Percentiles rank a stretch among this genome's conserved stretches.
These are phyloP conservation scores for Acanthochromis polyacanthus DNA, from an alignment of 2,113 vertebrate species.

Conservation along the genomic window DNA sequence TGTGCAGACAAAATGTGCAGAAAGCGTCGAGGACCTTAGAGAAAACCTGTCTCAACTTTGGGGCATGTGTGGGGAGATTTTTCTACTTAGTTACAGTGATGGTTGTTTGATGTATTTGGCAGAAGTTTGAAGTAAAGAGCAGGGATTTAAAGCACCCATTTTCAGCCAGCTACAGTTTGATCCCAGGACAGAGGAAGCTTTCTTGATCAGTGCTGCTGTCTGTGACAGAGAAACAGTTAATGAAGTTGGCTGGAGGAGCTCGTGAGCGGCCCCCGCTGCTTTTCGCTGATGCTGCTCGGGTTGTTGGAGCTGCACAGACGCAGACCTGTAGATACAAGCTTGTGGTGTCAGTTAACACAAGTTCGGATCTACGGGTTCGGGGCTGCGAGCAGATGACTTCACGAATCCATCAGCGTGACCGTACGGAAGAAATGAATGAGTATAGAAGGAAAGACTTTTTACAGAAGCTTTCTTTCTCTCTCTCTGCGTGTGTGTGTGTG, in stretches of 20 bases:
- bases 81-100: background rate
- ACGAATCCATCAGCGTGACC: slow-evolving; percentile 41
- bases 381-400: slow-evolving; percentile 86
- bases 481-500: no score
- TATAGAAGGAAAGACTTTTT: no score
- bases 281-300: slow-evolving; percentile 41
- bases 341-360: slow-evolving; percentile 92
- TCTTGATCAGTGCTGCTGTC: background rate
- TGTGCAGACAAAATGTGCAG: background rate
- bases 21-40: background rate
- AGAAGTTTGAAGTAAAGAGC: background rate
- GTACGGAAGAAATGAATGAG: background rate
- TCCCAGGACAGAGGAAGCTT: background rate
- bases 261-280: slow-evolving; percentile 17
- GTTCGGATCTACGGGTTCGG: slow-evolving; percentile 98
- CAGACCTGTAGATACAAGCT: slow-evolving; percentile 94
- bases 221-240: slow-evolving; percentile 44
- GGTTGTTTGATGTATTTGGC: background rate
- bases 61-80: no score
- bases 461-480: no score
- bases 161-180: background rate
- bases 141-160: background rate
- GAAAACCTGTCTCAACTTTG: background rate
- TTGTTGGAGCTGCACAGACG: slow-evolving; percentile 75
- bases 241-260: slow-evolving; percentile 6